Percentiles rank a stretch among this genome's conserved stretches.
phyloP scores from a whole-genome alignment of 37 sponge, comb jelly and placozoan genomes.

The Beroe ovata region DNA sequence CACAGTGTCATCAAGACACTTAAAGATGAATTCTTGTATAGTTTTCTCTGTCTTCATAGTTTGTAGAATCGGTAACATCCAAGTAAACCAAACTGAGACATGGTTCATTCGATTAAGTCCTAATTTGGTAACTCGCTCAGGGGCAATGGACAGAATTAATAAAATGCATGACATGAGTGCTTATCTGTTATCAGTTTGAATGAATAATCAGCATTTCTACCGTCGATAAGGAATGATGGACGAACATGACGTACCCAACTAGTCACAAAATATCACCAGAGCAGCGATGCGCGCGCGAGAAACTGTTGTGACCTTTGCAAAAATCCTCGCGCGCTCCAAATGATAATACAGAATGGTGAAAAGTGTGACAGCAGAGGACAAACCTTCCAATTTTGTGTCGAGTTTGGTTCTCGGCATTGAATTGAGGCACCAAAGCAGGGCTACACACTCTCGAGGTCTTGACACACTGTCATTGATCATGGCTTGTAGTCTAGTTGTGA shows the following conservation, averaged over 20 bases:
- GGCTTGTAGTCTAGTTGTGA: background rate
- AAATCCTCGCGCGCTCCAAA: background rate
- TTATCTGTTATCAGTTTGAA: too few relatives aligned
- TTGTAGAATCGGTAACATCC: constrained; percentile 53
- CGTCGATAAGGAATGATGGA: too few relatives aligned
- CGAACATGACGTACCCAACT: background rate
- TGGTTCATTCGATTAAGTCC: too few relatives aligned
- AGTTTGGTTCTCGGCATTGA: constrained; percentile 20
- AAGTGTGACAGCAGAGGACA: background rate
- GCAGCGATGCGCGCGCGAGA: background rate
- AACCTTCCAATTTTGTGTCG: constrained; percentile 44
- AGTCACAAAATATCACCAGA: too few relatives aligned
- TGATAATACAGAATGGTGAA: background rate
- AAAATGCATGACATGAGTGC: too few relatives aligned
- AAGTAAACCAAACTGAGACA: constrained; percentile 37
- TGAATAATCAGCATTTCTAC: too few relatives aligned
- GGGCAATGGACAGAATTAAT: too few relatives aligned
- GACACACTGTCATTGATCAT: constrained; percentile 9
- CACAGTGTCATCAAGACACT: constrained; percentile 32
- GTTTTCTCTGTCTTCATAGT: constrained; percentile 33
- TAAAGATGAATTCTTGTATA: constrained; percentile 41
- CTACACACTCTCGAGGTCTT: constrained; percentile 18
- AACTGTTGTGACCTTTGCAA: background rate
- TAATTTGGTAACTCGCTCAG: too few relatives aligned
- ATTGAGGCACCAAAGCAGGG: constrained; percentile 20